phyloP scores from a whole-genome alignment of 2,888 invertebrate species.

The Prenolepis imparis region DNA sequence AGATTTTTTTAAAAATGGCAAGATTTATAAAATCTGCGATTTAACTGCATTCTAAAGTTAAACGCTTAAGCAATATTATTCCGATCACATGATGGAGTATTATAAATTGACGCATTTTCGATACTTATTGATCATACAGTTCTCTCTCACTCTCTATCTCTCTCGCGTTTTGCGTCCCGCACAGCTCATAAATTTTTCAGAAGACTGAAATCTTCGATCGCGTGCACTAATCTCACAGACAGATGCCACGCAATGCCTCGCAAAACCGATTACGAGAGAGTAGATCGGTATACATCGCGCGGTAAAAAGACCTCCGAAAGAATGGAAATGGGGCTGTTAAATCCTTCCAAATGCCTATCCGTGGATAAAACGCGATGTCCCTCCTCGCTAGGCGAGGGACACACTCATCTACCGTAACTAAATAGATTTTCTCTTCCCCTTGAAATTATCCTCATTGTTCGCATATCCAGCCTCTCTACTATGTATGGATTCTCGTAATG shows the following conservation, averaged over 20 bases:
- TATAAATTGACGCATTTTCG: slow-evolving; percentile 54
- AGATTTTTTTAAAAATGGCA: not conserved
- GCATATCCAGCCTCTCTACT: slow-evolving; percentile 6
- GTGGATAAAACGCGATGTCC: slow-evolving; percentile 70
- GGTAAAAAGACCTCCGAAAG: slow-evolving; percentile 71
- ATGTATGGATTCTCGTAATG: slow-evolving; percentile 31
- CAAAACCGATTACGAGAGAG: slow-evolving; percentile 74
- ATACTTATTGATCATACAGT: slow-evolving; percentile 59
- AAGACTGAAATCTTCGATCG: slow-evolving; percentile 71
- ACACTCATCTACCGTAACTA: slow-evolving; percentile 76
- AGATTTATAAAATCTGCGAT: not conserved
- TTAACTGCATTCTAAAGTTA: slow-evolving; percentile 1
- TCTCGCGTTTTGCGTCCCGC: slow-evolving; percentile 55
- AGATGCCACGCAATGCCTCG: slow-evolving; percentile 77
- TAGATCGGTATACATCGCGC: slow-evolving; percentile 65
- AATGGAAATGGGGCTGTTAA: slow-evolving; percentile 75
- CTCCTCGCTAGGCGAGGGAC: slow-evolving; percentile 62
- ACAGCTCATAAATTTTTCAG: slow-evolving; percentile 74
- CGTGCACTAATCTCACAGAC: slow-evolving; percentile 78
- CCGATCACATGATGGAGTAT: slow-evolving; percentile 4
- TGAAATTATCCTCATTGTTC: slow-evolving; percentile 64
- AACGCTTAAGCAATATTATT: slow-evolving; percentile 15
- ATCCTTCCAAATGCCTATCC: slow-evolving; percentile 73
- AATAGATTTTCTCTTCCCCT: slow-evolving; percentile 72
- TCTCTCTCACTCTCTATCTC: slow-evolving; percentile 9